Evolutionary conservation across 2,888 invertebrate species (phyloP), one percentile per base, ranked within the genome.

Genomic region (Troides aeacus): DNA sequence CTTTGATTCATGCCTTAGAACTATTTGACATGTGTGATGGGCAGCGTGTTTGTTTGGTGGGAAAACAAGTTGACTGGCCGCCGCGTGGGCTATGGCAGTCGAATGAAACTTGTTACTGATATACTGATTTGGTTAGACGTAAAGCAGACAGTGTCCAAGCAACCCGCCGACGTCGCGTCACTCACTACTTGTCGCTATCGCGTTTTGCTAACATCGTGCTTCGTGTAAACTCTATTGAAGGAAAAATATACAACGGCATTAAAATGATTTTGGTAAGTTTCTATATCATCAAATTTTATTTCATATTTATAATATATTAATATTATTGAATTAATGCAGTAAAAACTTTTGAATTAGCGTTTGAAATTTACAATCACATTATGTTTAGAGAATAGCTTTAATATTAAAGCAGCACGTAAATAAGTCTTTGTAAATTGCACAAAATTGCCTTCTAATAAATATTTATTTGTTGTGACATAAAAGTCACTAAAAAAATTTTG

Each of bases 141-240:
- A 78, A 75, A 78, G 81, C 81, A 89, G 89, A 88, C 90, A 81
- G 76, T 80, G 89, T 77, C 81, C 81, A 81, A 83, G 78, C 77
- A 78, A 83, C 87, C 84, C 86, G 85, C 75, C 75, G 68, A 74
- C 72, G 66, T 67, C 75, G 79, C 76, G 72, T 71, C 69, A 75
- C 72, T 71, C 72, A 74, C 60, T 71, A 72, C 66, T 70, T 69
- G 58, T 57, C 66, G 59, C 63, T 64, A 53, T 60, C 64, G 50
- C 59, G 60, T 50, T 62, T 42, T 30, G 23, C 18, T 58, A 62
- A 58, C 67, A 63, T 67, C 53, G 72, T 66, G 70, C 67, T 67
- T 57, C 70, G 62, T 71, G 66, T 64, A 61, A 50, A 68, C 46
- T 18, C 30, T 72, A 69, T 57, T 69, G 62, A 66, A 64, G 60